phyloP scores from a whole-genome alignment of 1,140 invertebrate species.

The Nomia melanderi region DNA sequence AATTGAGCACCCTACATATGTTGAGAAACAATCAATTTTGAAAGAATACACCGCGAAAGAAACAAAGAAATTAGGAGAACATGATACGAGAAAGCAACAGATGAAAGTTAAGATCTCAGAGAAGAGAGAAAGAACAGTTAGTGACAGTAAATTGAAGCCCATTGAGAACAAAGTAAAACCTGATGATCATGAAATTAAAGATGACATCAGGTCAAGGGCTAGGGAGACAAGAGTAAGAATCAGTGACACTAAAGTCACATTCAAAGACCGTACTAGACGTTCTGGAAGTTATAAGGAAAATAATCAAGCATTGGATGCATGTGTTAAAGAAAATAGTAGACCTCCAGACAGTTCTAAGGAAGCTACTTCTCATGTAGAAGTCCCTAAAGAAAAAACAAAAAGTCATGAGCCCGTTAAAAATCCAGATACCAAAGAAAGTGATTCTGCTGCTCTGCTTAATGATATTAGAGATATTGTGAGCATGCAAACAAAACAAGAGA shows the following conservation, averaged over 20 bases:
- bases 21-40: not conserved
- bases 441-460: constrained; percentile 67
- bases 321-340: constrained; percentile 74
- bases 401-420: constrained; percentile 18
- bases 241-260: constrained; percentile 39
- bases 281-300: constrained; percentile 61
- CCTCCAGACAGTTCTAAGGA: constrained; percentile 63
- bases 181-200: constrained; percentile 19
- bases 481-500: constrained; percentile 70
- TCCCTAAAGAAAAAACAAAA: constrained; percentile 52
- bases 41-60: constrained; percentile 37
- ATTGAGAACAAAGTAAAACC: constrained; percentile 56
- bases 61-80: constrained; percentile 19
- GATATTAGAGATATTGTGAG: constrained; percentile 72
- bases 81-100: constrained; percentile 36
- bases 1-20: not conserved
- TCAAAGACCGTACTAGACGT: constrained; percentile 51
- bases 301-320: constrained; percentile 64
- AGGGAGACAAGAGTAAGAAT: constrained; percentile 43
- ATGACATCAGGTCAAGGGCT: constrained; percentile 54
- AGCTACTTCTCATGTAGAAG: constrained; percentile 42
- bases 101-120: constrained; percentile 50
- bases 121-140: constrained; percentile 55
- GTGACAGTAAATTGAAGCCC: constrained; percentile 58
- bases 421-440: constrained; percentile 52